Conservation (phyloP, 1,140 invertebrate species). For the Tetraneura akinire region DNA sequence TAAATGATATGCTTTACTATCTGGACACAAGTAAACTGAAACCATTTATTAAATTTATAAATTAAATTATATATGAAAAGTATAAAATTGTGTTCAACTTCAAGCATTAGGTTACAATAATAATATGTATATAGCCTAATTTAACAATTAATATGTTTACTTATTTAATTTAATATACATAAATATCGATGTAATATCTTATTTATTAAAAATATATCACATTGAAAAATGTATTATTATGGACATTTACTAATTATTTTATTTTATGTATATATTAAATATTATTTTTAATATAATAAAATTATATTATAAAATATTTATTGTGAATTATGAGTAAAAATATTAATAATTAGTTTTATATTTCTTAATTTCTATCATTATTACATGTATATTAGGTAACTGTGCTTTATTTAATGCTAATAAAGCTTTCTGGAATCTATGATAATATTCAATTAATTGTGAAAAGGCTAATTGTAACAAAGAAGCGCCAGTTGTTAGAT, state of each 20-base stretch:
- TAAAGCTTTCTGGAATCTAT: conserved; percentile 95
- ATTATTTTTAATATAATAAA: too few relatives aligned
- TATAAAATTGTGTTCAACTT: not conserved
- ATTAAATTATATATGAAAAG: not conserved
- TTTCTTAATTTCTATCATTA: conserved; percentile 99
- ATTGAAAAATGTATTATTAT: too few relatives aligned
- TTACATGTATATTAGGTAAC: conserved; percentile 96
- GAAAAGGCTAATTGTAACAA: conserved; percentile 91
- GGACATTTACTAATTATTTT: too few relatives aligned
- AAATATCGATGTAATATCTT: too few relatives aligned
- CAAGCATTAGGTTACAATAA: not conserved
- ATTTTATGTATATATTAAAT: too few relatives aligned
- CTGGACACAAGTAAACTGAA: not conserved
- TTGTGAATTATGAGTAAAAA: not conserved
- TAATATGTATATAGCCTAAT: not conserved
- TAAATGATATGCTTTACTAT: not conserved
- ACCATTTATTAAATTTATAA: not conserved
- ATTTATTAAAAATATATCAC: too few relatives aligned
- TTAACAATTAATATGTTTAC: too few relatives aligned
- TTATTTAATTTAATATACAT: too few relatives aligned
- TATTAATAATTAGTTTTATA: conserved; percentile 85
- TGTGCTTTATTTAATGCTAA: conserved; percentile 84
- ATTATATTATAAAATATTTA: too few relatives aligned
- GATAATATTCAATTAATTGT: conserved; percentile 96
- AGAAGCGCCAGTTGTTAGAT: conserved; percentile 90